These are phyloP conservation scores for Malthinus seriepunctatus DNA, from an alignment of 2,888 invertebrate species.

Conservation along the genomic window DNA sequence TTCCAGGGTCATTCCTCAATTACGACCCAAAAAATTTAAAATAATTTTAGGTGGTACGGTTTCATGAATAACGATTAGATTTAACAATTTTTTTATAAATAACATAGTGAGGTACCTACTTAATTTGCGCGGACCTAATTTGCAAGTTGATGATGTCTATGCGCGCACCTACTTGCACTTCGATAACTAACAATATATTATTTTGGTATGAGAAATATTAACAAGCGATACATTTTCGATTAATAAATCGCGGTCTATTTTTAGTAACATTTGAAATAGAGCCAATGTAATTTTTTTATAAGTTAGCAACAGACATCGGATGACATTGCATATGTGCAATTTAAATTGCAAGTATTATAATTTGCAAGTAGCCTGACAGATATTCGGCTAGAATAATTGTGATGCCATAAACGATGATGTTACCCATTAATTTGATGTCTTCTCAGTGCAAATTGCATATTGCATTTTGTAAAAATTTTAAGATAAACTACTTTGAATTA, in stretches of 20 bases:
- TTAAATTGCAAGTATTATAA: constrained; percentile 30
- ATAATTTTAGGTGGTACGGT: too few relatives aligned
- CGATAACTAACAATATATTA: too few relatives aligned
- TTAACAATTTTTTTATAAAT: too few relatives aligned
- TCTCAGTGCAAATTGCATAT: constrained; percentile 14
- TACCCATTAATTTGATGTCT: constrained; percentile 24
- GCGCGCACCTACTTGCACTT: too few relatives aligned
- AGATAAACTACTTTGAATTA: background rate
- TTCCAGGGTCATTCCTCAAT: too few relatives aligned
- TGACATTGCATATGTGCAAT: constrained; percentile 13
- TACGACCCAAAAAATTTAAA: too few relatives aligned
- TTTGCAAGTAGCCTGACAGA: constrained; percentile 30
- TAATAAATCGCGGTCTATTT: constrained; percentile 6
- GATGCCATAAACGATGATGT: constrained; percentile 27
- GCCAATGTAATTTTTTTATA: constrained; percentile 14
- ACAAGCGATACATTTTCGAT: constrained; percentile 1
- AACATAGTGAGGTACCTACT: too few relatives aligned
- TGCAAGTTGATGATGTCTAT: too few relatives aligned
- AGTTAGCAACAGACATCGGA: constrained; percentile 15
- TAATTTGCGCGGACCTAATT: too few relatives aligned
- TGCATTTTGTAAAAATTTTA: constrained; percentile 1
- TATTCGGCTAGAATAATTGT: constrained; percentile 33
- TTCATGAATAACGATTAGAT: too few relatives aligned
- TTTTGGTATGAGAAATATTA: too few relatives aligned
- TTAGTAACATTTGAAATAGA: constrained; percentile 12